Conservation (phyloP, 2,888 invertebrate genomes). For the Acanthosepion esculentum region DNA sequence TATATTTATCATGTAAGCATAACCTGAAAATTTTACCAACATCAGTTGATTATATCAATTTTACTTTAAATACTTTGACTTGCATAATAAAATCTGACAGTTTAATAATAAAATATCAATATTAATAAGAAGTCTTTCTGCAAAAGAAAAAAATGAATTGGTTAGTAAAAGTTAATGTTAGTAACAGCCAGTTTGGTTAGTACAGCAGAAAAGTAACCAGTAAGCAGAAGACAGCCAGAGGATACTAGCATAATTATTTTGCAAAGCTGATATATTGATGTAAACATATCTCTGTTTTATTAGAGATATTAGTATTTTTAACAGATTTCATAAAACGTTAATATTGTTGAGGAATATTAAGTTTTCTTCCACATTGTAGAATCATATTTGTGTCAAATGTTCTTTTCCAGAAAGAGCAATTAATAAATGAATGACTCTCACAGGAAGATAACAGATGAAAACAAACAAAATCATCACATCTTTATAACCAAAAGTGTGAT, state of each 20-base stretch:
- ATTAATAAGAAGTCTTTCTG: neutral
- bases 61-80: neutral
- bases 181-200: neutral
- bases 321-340: neutral
- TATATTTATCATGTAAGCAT: too few species aligned
- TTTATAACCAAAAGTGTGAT: too few species aligned
- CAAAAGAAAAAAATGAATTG: neutral
- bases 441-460: neutral
- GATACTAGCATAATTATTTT: neutral
- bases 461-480: neutral
- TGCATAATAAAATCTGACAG: neutral
- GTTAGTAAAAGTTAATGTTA: constrained; percentile 2
- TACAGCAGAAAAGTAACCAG: neutral
- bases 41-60: too few species aligned
- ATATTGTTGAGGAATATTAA: too few species aligned
- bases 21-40: too few species aligned
- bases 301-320: neutral
- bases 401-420: neutral
- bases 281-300: neutral
- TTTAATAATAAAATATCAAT: neutral
- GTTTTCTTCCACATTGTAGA: neutral
- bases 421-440: neutral
- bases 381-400: neutral
- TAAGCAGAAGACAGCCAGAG: too few species aligned
- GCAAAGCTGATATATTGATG: neutral